Conservation (phyloP, 2,888 invertebrate genomes). For the Parnassius mnemosyne region DNA sequence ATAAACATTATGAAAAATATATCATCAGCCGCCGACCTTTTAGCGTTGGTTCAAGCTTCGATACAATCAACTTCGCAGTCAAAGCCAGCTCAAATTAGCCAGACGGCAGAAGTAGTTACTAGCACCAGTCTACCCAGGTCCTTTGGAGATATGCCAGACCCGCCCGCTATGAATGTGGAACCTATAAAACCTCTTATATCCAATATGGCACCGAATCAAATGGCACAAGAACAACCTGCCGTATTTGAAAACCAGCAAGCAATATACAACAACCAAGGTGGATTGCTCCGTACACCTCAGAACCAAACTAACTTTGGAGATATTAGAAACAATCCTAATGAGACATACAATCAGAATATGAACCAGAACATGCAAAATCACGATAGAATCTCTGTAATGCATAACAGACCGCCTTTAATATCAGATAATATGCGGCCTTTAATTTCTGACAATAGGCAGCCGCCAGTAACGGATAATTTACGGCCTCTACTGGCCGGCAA, state of each 20-base stretch:
- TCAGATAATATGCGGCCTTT: slow-evolving; percentile 3
- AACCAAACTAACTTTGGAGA: slow-evolving; percentile 5
- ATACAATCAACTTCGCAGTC: slow-evolving; percentile 46
- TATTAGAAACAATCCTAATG: slow-evolving; percentile 6
- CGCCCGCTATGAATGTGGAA: slow-evolving; percentile 3
- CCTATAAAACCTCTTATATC: neutral
- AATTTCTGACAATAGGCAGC: slow-evolving; percentile 7
- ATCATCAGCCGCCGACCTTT: slow-evolving; percentile 53
- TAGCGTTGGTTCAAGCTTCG: slow-evolving; percentile 68
- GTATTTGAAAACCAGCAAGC: slow-evolving; percentile 6
- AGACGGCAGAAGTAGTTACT: slow-evolving; percentile 45
- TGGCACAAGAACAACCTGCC: neutral
- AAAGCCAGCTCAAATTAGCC: slow-evolving; percentile 29
- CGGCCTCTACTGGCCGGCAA: neutral
- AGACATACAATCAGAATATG: slow-evolving; percentile 14
- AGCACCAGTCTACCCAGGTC: slow-evolving; percentile 58
- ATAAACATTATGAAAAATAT: slow-evolving; percentile 26
- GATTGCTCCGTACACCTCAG: neutral
- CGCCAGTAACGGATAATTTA: slow-evolving; percentile 1
- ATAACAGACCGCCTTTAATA: slow-evolving; percentile 3
- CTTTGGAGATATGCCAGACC: slow-evolving; percentile 59
- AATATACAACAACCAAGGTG: slow-evolving; percentile 6
- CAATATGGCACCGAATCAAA: neutral
- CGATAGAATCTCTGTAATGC: neutral
- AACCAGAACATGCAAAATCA: slow-evolving; percentile 13